These are phyloP conservation scores for Pedionomus torquatus DNA, from an alignment of 2,113 vertebrate species.

Conservation along the genomic window DNA sequence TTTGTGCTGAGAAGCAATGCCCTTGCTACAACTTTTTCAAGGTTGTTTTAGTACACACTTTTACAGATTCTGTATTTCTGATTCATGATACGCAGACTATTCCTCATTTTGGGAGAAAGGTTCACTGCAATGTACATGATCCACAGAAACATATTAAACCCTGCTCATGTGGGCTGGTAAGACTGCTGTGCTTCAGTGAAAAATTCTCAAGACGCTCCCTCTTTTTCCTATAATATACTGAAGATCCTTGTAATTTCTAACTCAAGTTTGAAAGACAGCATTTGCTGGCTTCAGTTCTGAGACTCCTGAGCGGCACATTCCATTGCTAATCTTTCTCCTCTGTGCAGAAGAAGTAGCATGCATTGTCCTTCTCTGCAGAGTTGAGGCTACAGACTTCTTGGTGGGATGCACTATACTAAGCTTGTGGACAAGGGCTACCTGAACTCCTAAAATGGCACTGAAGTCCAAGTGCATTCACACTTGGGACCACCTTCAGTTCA, in stretches of 20 bases:
- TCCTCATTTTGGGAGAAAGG: not conserved
- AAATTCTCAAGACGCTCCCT: not conserved
- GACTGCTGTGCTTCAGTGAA: not conserved
- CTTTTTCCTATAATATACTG: not conserved
- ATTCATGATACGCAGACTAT: not conserved
- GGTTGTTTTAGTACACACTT: not conserved
- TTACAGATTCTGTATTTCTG: not conserved
- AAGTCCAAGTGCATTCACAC: not conserved
- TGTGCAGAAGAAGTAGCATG: not conserved
- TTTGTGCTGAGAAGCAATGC: not conserved
- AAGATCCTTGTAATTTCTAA: not conserved
- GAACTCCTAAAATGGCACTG: not conserved
- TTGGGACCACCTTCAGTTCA: not conserved
- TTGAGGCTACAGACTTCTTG: not conserved
- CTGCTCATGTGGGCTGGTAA: not conserved
- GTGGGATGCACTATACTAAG: not conserved
- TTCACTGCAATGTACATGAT: not conserved
- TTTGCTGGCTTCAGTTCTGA: not conserved
- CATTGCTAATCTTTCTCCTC: not conserved
- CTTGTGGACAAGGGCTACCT: not conserved
- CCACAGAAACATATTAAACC: not conserved
- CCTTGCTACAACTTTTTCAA: not conserved
- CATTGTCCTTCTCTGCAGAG: not conserved
- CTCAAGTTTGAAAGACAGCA: not conserved
- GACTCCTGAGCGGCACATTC: not conserved